Base-by-base conservation (phyloP, 1,140 invertebrate genomes). In the Lepidostoma basale region DNA sequence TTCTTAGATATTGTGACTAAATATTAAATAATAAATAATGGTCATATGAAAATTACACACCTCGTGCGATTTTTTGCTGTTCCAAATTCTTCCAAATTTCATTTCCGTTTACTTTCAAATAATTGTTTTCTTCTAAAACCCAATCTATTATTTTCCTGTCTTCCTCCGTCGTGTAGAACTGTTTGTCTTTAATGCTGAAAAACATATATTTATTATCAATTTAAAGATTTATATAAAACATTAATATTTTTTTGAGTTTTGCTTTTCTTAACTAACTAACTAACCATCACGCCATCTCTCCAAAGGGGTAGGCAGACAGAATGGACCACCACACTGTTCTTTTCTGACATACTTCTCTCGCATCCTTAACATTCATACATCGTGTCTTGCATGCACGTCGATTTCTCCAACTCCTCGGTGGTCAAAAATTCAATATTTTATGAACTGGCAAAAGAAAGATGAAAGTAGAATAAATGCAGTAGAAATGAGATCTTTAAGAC, bases 21-120 rank as follows among this genome's bases (percentile, higher is more conserved):
- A 39, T 39, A 39, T 12, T 39, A 39, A 12, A 12, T 39, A 39
- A 12, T 39, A 14, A 39, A 39, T 39, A 14, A 39, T 39, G 9
- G 14, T 39, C 33, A 39, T 12, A 39, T 12, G 26, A 23, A 54
- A 42, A 40, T 12, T 26, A 25, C 30, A 63, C 60, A 22, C 39
- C 45, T 14, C n/a, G 9, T 60, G 54, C 67, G 4, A 72, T 30
- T 20, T 64, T 22, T 10, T 62, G 10, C 9, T 18, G 45, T 39
- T 72, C 67, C 58, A 72, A 40, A 14, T 69, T 20, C 20, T 36
- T 40, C 70, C 70, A 72, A 12, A 72, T 72, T 2, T 3, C 22
- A 63, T 72, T 72, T 14, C 70, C 70, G n/a, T 58, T 69, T 10
- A 72, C 70, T 49, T 66, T 65, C 16, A 8, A 45, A 10, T 36